phyloP scores from a whole-genome alignment of 2,888 invertebrate genomes.

The Sericinus montela region DNA sequence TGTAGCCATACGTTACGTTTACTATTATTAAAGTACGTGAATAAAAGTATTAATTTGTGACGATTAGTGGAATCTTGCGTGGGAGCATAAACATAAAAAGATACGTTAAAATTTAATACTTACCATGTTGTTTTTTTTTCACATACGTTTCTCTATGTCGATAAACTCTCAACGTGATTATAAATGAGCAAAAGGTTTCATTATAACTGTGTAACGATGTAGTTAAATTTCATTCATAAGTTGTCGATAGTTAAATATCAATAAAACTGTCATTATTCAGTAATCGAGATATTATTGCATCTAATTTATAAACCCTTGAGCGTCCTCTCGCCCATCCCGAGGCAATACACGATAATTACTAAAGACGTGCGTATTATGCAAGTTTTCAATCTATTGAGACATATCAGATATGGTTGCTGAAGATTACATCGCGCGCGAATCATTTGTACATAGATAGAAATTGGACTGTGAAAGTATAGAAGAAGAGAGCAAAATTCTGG shows the following conservation, averaged over 20 bases:
- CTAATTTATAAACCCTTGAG: slow-evolving; percentile 6
- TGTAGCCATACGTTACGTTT: no score
- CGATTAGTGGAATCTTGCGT: background rate
- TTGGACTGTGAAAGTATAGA: slow-evolving; percentile 10
- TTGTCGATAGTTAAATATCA: background rate
- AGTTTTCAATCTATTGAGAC: slow-evolving; percentile 13
- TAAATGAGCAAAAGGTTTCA: background rate
- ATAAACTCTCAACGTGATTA: background rate
- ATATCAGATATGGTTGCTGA: slow-evolving; percentile 1
- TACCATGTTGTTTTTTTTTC: background rate
- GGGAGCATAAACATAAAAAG: background rate
- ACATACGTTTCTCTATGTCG: background rate
- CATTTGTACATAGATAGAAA: slow-evolving; percentile 2
- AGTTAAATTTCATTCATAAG: slow-evolving; percentile 1
- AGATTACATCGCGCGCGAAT: slow-evolving; percentile 10
- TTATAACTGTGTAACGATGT: background rate
- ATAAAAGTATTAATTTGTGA: background rate
- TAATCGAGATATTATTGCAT: slow-evolving; percentile 2
- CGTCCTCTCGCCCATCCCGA: slow-evolving; percentile 4
- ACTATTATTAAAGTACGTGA: no score
- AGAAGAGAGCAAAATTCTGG: background rate
- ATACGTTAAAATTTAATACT: background rate
- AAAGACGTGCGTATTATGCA: slow-evolving; percentile 5
- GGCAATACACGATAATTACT: slow-evolving; percentile 4
- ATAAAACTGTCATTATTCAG: slow-evolving; percentile 8